Evolutionary conservation across 2,888 invertebrate species (phyloP).

Genomic region (Dastarcus helophoroides): DNA sequence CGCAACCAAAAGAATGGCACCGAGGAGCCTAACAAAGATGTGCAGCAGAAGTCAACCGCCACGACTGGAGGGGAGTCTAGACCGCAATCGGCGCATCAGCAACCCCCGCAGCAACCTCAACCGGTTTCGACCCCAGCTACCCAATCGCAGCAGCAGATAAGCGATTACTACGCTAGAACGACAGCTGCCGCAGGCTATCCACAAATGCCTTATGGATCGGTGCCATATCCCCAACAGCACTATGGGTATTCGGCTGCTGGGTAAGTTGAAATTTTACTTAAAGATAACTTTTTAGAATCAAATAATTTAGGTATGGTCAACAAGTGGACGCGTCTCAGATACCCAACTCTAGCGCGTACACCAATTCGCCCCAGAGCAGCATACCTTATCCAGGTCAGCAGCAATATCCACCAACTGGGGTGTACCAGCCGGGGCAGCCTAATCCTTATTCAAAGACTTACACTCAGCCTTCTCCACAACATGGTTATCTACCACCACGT

Average conservation of each 20-base stretch:
- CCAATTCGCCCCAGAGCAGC: constrained; percentile 25
- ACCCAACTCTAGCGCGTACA: constrained; percentile 27
- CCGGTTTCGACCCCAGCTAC: constrained; percentile 17
- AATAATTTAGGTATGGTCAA: constrained; percentile 18
- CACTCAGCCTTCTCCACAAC: constrained; percentile 27
- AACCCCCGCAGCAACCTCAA: constrained; percentile 22
- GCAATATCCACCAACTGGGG: constrained; percentile 21
- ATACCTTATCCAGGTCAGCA: constrained; percentile 24
- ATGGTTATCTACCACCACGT: constrained; percentile 31
- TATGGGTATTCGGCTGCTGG: constrained; percentile 25
- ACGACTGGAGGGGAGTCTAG: constrained; percentile 16
- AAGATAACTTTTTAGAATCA: constrained; percentile 1
- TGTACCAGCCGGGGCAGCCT: constrained; percentile 20
- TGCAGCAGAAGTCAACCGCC: constrained; percentile 25
- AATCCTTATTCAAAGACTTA: constrained; percentile 34
- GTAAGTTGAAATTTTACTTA: constrained; percentile 17
- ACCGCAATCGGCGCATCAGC: constrained; percentile 27
- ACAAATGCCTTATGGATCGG: constrained; percentile 26
- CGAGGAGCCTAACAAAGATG: constrained; percentile 22
- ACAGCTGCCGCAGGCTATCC: constrained; percentile 21
- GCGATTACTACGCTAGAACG: constrained; percentile 29
- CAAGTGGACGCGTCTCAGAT: constrained; percentile 29
- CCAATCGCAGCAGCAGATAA: constrained; percentile 24
- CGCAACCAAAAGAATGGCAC: constrained; percentile 26
- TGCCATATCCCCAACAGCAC: constrained; percentile 29